Base-by-base conservation (phyloP, 2,888 invertebrate genomes). In the Drosophila differens region DNA sequence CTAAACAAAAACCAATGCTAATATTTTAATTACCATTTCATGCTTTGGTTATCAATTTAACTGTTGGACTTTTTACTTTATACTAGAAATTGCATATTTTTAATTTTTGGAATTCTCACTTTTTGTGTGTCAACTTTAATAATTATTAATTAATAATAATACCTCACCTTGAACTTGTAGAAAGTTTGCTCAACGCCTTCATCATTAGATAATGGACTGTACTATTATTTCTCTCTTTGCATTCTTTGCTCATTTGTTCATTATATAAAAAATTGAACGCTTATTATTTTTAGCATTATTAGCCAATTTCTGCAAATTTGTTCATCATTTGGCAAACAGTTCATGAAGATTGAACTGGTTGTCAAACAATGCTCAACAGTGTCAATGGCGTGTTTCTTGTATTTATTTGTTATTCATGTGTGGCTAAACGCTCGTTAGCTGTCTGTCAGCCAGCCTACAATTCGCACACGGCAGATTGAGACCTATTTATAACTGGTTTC, bases 341-440 rank as follows among this genome's bases (percentile, higher is more conserved):
- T 14, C 4, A 25, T n/a, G 19, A 28, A 47, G 33, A 63, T 54
- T 55, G 25, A 35, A 28, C 19, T 58, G 68, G 30, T 51, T 44
- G 52, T 57, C 25, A 69, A 70, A 67, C 63, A 79, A 51, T 70
- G 70, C 64, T 49, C 28, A 53, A n/a, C 39, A 51, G 41, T 51
- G 74, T 68, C 75, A 69, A 49, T 55, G 37, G 39, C 7, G 14
- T 14, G 10, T 7, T 4, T 47, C 9, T 47, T 25, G 4, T 47
- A 9, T 47, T 61, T 68, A 65, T 74, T 81, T 61, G 62, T 74
- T 70, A 68, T 72, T 81, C 74, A 77, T 67, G 53, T 62, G 68
- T 62, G 14, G 28, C 19, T 75, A 44, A 72, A 65, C 69, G 75
- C 75, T 75, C 69, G 65, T 75, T 76, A 71, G 49, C 67, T 74